Conservation (phyloP, 2,797 vertebrate genomes). For the Gallinago solitaria region DNA sequence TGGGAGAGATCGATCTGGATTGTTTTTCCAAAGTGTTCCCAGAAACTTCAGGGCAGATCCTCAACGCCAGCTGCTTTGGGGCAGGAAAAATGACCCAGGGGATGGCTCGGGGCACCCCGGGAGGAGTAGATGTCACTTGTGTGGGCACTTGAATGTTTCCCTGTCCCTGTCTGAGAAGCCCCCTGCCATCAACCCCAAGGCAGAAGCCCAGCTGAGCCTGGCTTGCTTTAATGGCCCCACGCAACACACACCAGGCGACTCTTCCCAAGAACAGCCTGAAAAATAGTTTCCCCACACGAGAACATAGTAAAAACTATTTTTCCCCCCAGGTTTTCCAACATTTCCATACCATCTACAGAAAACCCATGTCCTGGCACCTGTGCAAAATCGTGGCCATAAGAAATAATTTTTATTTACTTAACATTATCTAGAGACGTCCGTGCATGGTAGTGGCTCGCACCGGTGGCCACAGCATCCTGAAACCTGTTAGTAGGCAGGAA, state of each 20-base stretch:
- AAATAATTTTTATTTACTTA: neutral
- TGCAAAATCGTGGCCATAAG: neutral
- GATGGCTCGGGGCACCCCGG: rapidly evolving
- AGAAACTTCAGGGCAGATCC: neutral
- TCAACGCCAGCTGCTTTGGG: neutral
- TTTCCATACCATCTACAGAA: neutral
- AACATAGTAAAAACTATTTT: neutral
- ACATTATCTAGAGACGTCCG: neutral
- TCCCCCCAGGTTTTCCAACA: neutral
- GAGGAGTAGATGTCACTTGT: neutral
- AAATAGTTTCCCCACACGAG: neutral
- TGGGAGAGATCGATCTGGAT: neutral
- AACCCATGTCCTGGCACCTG: neutral
- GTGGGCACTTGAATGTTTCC: neutral
- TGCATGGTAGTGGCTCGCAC: rapidly evolving
- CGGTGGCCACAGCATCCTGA: neutral
- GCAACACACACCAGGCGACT: rapidly evolving
- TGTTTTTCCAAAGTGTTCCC: neutral
- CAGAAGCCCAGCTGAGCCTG: neutral
- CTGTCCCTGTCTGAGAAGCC: neutral
- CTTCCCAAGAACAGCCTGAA: neutral
- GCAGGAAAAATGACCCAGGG: neutral
- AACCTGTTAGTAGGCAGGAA: neutral
- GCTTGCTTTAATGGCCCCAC: neutral
- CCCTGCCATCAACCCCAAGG: neutral